phyloP scores from a whole-genome alignment of 2,113 vertebrate genomes.

The Chaenocephalus aceratus region DNA sequence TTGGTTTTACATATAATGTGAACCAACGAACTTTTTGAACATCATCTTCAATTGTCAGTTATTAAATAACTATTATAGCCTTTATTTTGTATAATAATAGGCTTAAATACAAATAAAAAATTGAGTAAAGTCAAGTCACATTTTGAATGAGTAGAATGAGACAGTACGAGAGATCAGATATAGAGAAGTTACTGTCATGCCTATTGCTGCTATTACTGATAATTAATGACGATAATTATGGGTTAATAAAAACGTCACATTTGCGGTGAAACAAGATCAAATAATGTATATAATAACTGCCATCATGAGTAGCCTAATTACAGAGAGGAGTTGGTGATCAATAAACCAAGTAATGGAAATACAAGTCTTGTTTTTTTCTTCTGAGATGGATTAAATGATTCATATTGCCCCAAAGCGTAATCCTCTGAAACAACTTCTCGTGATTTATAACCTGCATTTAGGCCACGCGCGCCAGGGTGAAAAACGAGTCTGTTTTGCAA shows the following conservation, averaged over 20 bases:
- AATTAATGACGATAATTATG: not conserved
- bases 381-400: conserved; percentile 1
- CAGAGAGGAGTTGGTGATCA: not conserved
- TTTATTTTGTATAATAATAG: not conserved
- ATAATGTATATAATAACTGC: not conserved
- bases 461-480: conserved; percentile 18
- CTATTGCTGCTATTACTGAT: not conserved
- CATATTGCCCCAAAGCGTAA: not conserved
- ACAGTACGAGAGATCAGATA: too few species aligned
- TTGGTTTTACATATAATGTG: too few species aligned
- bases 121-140: not conserved
- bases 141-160: not conserved
- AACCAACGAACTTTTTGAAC: not conserved
- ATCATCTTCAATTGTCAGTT: not conserved
- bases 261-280: not conserved
- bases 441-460: conserved; percentile 31
- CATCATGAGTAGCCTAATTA: not conserved
- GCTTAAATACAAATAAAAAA: not conserved
- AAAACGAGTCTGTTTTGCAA: conserved; percentile 34
- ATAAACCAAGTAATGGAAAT: not conserved
- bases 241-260: not conserved
- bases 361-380: conserved; percentile 8
- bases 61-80: not conserved
- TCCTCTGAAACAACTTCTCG: not conserved
- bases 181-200: not conserved